Percentiles rank a stretch among this genome's conserved stretches.
These are phyloP conservation scores for Papilio polytes DNA, from an alignment of 1,140 invertebrate species.

Conservation along the genomic window DNA sequence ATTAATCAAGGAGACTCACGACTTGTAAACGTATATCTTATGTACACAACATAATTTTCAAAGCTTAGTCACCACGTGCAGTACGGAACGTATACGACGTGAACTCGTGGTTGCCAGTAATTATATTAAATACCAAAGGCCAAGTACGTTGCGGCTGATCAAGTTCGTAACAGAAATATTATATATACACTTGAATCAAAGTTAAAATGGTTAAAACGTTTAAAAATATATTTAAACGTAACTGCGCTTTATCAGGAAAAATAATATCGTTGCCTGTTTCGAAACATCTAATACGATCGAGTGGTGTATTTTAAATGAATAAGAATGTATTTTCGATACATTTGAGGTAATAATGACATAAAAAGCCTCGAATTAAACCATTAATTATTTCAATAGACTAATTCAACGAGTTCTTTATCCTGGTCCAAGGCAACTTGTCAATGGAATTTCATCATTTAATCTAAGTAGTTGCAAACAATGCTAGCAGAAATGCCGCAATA, in stretches of 20 bases:
- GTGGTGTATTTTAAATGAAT: background rate
- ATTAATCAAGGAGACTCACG: constrained; percentile 65
- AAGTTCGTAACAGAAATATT: constrained; percentile 7
- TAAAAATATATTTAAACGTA: too few relatives aligned
- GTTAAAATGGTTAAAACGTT: background rate
- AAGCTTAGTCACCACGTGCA: constrained; percentile 53
- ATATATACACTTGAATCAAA: background rate
- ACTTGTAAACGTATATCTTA: constrained; percentile 66
- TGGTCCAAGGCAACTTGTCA: constrained; percentile 29
- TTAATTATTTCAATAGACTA: constrained; percentile 20
- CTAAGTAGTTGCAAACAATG: constrained; percentile 34
- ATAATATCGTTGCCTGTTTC: too few relatives aligned
- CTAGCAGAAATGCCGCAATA: constrained; percentile 32
- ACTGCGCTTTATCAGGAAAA: too few relatives aligned
- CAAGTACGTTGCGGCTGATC: constrained; percentile 24
- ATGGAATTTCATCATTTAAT: constrained; percentile 24
- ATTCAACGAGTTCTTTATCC: constrained; percentile 27
- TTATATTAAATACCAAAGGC: constrained; percentile 40
- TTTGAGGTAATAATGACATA: background rate
- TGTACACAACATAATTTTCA: constrained; percentile 48
- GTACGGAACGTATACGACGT: constrained; percentile 6
- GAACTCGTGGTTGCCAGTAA: constrained; percentile 1
- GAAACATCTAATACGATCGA: too few relatives aligned
- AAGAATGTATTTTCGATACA: background rate
- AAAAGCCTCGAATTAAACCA: background rate